Evolutionary conservation across 2,113 vertebrate genomes (phyloP).

Genomic region (Brachypteracias leptosomus): DNA sequence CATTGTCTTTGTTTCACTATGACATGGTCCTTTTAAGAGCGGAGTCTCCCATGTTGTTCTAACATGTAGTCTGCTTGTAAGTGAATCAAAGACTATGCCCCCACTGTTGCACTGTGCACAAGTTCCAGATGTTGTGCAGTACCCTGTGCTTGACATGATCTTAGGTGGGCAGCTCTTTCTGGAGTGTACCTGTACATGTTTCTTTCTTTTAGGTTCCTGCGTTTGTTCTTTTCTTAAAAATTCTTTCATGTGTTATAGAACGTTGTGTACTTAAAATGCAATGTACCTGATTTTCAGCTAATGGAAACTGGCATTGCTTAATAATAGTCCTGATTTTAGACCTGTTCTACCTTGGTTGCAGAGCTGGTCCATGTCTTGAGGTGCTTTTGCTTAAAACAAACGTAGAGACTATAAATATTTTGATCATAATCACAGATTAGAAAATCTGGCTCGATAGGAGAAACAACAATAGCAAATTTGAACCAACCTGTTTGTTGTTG

Average conservation of each 20-base stretch:
- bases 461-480: background rate
- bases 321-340: background rate
- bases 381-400: background rate
- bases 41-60: background rate
- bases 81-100: background rate
- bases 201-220: background rate
- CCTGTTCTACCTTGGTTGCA: background rate
- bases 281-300: background rate
- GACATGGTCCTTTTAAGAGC: background rate
- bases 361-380: background rate
- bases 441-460: background rate
- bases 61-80: background rate
- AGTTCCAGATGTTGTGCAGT: background rate
- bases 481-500: background rate
- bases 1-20: background rate
- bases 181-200: background rate
- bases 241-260: background rate
- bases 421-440: background rate
- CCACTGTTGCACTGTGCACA: background rate
- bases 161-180: background rate
- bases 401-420: background rate
- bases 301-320: background rate
- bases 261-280: background rate
- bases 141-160: background rate
- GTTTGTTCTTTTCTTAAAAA: background rate